Conservation (phyloP, 2,797 vertebrate species). For the Onychomys arenicola region DNA sequence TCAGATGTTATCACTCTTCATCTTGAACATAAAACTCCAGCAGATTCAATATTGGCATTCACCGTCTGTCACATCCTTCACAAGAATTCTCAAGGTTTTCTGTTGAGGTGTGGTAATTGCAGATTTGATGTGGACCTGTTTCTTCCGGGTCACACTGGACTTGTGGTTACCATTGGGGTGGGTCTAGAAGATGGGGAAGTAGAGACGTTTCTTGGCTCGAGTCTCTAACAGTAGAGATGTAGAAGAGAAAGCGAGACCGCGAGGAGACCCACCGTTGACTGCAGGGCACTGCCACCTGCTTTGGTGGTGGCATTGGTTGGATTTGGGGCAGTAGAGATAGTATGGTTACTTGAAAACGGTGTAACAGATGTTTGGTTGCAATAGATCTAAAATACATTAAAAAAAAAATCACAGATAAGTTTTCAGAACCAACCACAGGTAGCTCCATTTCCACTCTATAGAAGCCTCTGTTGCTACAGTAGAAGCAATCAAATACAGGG, state of each 20-base stretch:
- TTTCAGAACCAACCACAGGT: background rate
- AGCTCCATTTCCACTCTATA: background rate
- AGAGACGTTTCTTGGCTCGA: constrained; percentile 84
- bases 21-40: constrained; percentile 80
- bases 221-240: constrained; percentile 92
- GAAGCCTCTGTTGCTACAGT: background rate
- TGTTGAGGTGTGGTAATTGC: constrained; percentile 76
- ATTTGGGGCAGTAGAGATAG: constrained; percentile 77
- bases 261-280: constrained; percentile 87
- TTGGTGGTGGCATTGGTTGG: constrained; percentile 85
- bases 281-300: constrained; percentile 87
- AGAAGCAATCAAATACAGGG: background rate
- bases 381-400: constrained; percentile 86
- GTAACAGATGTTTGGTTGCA: constrained; percentile 76
- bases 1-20: constrained; percentile 76
- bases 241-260: constrained; percentile 89
- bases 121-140: constrained; percentile 75
- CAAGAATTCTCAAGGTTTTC: constrained; percentile 82
- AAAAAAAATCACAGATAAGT: constrained; percentile 65
- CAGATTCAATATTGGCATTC: constrained; percentile 70
- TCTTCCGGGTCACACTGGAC: constrained; percentile 83
- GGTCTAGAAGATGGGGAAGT: constrained; percentile 83
- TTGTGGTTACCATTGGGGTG: constrained; percentile 80
- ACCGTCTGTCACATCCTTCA: constrained; percentile 70
- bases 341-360: constrained; percentile 74